Percentiles rank a stretch among this genome's conserved stretches.
Evolutionary conservation across 2,888 invertebrate genomes (phyloP).

Genomic region (Micoletzkya japonica): DNA sequence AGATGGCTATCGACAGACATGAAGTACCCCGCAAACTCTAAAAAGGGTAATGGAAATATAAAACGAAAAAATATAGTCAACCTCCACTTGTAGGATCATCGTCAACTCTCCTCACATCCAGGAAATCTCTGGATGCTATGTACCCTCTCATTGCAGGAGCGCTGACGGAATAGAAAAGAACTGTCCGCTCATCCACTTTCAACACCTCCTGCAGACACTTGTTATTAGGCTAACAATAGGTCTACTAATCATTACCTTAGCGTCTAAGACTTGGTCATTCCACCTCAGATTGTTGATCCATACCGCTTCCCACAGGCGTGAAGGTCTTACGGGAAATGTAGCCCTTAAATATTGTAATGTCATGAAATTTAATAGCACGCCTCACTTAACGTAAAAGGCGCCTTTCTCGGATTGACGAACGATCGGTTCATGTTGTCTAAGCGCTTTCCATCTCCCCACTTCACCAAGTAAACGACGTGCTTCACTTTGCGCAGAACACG

Average conservation of each 20-base stretch:
- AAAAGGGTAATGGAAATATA: not conserved
- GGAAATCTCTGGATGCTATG: conserved; percentile 35
- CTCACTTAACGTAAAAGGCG: conserved; percentile 23
- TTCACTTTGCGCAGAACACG: conserved; percentile 10
- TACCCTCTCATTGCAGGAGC: conserved; percentile 58
- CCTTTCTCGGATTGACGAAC: conserved; percentile 20
- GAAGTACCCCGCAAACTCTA: conserved; percentile 24
- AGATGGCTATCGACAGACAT: conserved; percentile 27
- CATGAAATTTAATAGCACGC: not conserved
- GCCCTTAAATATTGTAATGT: conserved; percentile 2
- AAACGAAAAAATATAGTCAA: not conserved
- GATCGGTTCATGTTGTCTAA: conserved; percentile 4
- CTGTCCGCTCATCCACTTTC: conserved; percentile 46
- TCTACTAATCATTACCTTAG: conserved; percentile 8
- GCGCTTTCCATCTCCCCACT: not conserved
- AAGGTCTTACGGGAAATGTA: not conserved
- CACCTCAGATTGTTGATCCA: conserved; percentile 24
- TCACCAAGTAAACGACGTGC: not conserved
- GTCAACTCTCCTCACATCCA: conserved; percentile 25
- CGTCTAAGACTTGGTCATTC: conserved; percentile 27
- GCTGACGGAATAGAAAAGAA: conserved; percentile 50
- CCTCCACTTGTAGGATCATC: conserved; percentile 13
- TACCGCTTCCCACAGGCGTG: conserved; percentile 20
- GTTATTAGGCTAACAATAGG: not conserved
- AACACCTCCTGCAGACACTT: conserved; percentile 36